A percentile compares a stretch with the other conserved stretches of the same genome.
These are phyloP conservation scores for Tamandua tetradactyla DNA, from an alignment of 2,797 vertebrate genomes.

Conservation along the genomic window DNA sequence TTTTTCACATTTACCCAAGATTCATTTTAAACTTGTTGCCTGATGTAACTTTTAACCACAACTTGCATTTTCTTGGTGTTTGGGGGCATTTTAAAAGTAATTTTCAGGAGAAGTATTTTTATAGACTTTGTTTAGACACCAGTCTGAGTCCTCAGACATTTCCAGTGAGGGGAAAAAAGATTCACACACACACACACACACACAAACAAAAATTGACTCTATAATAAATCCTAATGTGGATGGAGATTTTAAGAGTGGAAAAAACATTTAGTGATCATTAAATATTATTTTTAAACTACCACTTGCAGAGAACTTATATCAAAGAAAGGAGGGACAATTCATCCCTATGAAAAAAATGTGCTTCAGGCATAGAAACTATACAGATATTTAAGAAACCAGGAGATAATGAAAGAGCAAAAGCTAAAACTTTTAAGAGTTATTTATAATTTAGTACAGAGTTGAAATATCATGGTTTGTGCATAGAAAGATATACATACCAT, in stretches of 20 bases:
- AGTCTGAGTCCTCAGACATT: not conserved
- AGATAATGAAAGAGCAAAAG: not conserved
- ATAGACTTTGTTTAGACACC: not conserved
- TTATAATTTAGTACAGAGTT: not conserved
- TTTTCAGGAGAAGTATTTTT: not conserved
- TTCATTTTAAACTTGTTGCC: not conserved
- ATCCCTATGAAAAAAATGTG: not conserved
- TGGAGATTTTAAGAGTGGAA: not conserved
- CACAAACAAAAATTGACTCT: not conserved
- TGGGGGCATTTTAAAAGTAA: not conserved
- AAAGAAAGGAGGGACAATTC: not conserved
- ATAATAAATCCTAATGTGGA: not conserved
- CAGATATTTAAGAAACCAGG: not conserved
- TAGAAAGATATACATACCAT: not conserved
- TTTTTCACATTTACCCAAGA: not conserved
- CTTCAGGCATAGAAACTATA: not conserved
- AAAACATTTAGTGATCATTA: not conserved
- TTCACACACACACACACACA: not conserved
- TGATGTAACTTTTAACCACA: not conserved
- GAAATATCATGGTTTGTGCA: not conserved
- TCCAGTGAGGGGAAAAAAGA: not conserved
- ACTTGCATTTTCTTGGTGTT: not conserved
- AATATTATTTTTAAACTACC: not conserved
- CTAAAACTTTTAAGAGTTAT: not conserved
- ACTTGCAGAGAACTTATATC: not conserved